Base-by-base conservation (phyloP, 2,113 vertebrate species). In the Phrynosoma blainvillii region DNA sequence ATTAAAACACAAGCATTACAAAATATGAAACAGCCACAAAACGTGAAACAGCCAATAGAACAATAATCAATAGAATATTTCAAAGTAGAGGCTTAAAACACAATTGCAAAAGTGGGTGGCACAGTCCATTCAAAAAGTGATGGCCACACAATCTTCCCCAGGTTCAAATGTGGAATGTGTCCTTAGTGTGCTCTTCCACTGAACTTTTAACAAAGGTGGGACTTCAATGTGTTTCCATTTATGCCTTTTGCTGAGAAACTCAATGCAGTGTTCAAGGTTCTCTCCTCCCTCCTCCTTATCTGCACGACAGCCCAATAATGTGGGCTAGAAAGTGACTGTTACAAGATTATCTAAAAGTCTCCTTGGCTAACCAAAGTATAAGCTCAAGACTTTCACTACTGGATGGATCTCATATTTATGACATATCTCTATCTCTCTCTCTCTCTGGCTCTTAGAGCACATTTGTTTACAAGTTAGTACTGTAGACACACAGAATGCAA, bases 401-500 rank as follows among this genome's bases (percentile, higher is more conserved):
- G 83, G n/a, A 14, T 56, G 25, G 62, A 79, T 11, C 66, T 36
- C 36, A 59, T 78, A 12, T 47, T 14, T 85, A 14, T 77, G 40
- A 52, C 62, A 56, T 80, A 13, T 27, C 47, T n/a, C n/a, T n/a
- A n/a, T n/a, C 47, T 52, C 13, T 3, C 65, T 56, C 14, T 10
- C 23, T 27, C 30, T 30, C 42, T 65, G 27, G 11, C 65, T 36
- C 25, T 5, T 71, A 79, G 66, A 36, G 52, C 3, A 70, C 16
- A 86, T 5, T 70, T 30, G 30, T 79, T 86, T 66, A 52, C n/a
- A 79, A 21, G 36, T 3, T 2, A 88, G 71, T 82, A 83, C 14
- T 56, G 76, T 78, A 78, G 59, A 59, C 79, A 79, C 66, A 56
- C 83, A 92, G 88, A 85, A 75, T 70, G 91, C 71, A 82, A 16